These are phyloP conservation scores for Laticauda laticaudata DNA, from an alignment of 2,113 vertebrate genomes.

Conservation along the genomic window DNA sequence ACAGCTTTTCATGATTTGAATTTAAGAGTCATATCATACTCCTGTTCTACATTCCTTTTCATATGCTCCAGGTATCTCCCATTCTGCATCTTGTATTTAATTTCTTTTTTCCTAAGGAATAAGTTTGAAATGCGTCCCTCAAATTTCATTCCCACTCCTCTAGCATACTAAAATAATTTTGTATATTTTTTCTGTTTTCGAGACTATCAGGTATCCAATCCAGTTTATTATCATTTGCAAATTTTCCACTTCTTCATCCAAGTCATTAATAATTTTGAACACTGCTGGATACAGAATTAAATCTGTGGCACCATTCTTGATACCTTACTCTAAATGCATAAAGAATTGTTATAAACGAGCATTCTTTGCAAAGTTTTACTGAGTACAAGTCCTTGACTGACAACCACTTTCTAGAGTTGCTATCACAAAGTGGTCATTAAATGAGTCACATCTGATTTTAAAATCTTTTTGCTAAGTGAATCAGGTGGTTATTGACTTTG, in stretches of 20 bases:
- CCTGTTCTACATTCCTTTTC: not conserved
- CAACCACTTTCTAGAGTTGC: not conserved
- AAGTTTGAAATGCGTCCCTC: not conserved
- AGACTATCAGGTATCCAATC: not conserved
- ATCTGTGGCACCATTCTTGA: not conserved
- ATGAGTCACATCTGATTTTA: not conserved
- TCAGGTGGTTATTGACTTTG: not conserved
- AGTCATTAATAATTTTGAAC: not conserved
- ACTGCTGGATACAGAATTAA: not conserved
- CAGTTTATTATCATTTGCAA: not conserved
- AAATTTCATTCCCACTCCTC: not conserved
- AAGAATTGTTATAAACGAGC: not conserved
- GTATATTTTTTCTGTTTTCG: not conserved
- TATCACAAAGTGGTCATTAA: not conserved
- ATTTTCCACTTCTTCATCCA: not conserved
- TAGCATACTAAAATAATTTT: not conserved
- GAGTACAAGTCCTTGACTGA: not conserved
- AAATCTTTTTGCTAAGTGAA: not conserved
- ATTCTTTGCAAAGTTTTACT: not conserved
- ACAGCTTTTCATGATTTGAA: not conserved
- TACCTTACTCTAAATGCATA: not conserved
- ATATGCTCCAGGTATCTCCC: not conserved
- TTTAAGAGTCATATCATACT: not conserved
- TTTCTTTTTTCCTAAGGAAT: not conserved
- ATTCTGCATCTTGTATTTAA: not conserved